Evolutionary conservation across 2,888 invertebrate species (phyloP).

Genomic region (Ormyrus pomaceus): DNA sequence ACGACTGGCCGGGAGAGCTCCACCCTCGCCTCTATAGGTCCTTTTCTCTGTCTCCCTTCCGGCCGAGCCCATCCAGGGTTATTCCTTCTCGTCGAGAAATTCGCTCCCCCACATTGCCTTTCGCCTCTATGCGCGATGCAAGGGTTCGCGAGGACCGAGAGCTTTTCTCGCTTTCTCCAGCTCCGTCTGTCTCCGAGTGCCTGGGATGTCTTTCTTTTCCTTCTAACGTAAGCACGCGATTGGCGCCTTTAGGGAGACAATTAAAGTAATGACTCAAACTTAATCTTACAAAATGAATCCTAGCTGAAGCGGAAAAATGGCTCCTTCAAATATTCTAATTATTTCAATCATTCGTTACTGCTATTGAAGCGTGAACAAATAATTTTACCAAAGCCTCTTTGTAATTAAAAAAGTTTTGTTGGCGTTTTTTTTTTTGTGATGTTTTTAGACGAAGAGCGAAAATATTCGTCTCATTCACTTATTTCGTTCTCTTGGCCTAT

Average conservation of each 20-base stretch:
- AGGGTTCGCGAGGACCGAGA: background rate
- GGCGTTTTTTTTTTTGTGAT: too few relatives aligned
- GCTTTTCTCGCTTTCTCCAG: slow-evolving; percentile 26
- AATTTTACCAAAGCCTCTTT: too few relatives aligned
- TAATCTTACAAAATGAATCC: slow-evolving; percentile 55
- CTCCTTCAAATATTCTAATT: too few relatives aligned
- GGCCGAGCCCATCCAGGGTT: too few relatives aligned
- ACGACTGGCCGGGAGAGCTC: slow-evolving; percentile 57
- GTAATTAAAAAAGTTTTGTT: too few relatives aligned
- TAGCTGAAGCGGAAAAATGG: slow-evolving; percentile 6
- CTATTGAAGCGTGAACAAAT: too few relatives aligned
- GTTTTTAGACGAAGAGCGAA: too few relatives aligned
- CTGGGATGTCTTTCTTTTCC: background rate
- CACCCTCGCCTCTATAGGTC: slow-evolving; percentile 45
- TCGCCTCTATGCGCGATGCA: background rate
- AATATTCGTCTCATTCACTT: too few relatives aligned
- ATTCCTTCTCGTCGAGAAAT: background rate
- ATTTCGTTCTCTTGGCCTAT: too few relatives aligned
- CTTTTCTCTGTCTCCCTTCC: slow-evolving; percentile 19
- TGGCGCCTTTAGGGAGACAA: slow-evolving; percentile 52
- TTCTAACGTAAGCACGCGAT: slow-evolving; percentile 27
- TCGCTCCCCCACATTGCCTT: background rate
- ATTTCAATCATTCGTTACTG: too few relatives aligned
- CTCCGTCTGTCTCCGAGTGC: slow-evolving; percentile 10
- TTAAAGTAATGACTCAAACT: slow-evolving; percentile 52